phyloP scores from a whole-genome alignment of 2,888 invertebrate species.

The Archips xylosteana region DNA sequence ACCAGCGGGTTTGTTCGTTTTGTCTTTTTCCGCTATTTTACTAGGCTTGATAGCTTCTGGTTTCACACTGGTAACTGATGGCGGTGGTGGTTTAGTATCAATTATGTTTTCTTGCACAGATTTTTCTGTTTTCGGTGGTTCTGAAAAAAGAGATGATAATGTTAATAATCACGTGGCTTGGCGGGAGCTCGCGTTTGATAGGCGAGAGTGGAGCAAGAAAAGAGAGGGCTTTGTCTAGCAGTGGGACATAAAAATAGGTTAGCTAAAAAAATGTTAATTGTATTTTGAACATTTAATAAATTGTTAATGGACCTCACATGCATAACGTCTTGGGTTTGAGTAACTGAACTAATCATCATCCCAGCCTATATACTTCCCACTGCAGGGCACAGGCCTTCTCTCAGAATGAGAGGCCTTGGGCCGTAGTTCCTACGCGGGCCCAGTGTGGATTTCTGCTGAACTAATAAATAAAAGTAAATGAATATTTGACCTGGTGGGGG shows the following conservation, averaged over 20 bases:
- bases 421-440: too few species aligned
- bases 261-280: conserved; percentile 21
- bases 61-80: conserved; percentile 68
- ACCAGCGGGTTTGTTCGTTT: conserved; percentile 70
- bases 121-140: conserved; percentile 76
- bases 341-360: not conserved
- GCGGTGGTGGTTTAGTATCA: conserved; percentile 79
- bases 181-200: too few species aligned
- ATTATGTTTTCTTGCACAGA: conserved; percentile 78
- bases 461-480: conserved; percentile 35
- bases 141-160: conserved; percentile 58
- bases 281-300: conserved; percentile 13
- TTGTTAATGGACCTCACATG: not conserved
- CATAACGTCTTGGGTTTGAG: not conserved
- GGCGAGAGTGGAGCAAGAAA: too few species aligned
- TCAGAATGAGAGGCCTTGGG: too few species aligned
- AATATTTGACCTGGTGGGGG: conserved; percentile 87
- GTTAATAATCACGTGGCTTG: conserved; percentile 16
- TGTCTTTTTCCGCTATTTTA: conserved; percentile 72
- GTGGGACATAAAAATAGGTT: too few species aligned
- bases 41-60: conserved; percentile 80
- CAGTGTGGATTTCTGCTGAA: too few species aligned
- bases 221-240: too few species aligned
- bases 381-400: too few species aligned
- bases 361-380: too few species aligned